Conservation (phyloP, 2,113 vertebrate species). For the Tamias sibiricus region DNA sequence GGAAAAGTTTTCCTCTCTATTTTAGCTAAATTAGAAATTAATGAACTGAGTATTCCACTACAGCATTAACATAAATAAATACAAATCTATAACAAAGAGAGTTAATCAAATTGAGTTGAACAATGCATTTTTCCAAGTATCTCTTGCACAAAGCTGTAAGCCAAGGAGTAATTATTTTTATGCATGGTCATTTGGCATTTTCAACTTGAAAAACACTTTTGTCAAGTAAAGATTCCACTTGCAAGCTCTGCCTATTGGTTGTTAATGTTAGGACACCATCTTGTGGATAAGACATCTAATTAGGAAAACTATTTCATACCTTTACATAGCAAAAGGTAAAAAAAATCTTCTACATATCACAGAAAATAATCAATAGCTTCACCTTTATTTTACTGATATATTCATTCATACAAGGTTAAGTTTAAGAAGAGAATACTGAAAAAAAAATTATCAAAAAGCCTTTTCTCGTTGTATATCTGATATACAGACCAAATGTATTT, state of each 20-base stretch:
- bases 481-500: not conserved
- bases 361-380: constrained; percentile 28
- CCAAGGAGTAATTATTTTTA: constrained; percentile 66
- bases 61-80: constrained; percentile 73
- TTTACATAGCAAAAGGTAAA: not conserved
- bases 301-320: constrained; percentile 40
- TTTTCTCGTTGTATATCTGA: not conserved
- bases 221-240: not conserved
- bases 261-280: constrained; percentile 84
- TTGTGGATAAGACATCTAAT: constrained; percentile 79
- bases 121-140: constrained; percentile 58
- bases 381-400: not conserved
- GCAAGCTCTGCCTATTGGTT: constrained; percentile 43
- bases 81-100: constrained; percentile 44
- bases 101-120: constrained; percentile 57
- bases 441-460: not conserved
- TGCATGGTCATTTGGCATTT: constrained; percentile 55
- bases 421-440: not conserved
- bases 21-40: constrained; percentile 69
- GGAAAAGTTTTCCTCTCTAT: constrained; percentile 67
- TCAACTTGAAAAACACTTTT: constrained; percentile 60
- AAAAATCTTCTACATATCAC: not conserved
- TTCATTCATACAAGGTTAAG: not conserved
- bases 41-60: constrained; percentile 64
- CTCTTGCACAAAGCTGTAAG: constrained; percentile 47